These are phyloP conservation scores for Bubo bubo DNA, from an alignment of 2,113 vertebrate species.

Conservation along the genomic window DNA sequence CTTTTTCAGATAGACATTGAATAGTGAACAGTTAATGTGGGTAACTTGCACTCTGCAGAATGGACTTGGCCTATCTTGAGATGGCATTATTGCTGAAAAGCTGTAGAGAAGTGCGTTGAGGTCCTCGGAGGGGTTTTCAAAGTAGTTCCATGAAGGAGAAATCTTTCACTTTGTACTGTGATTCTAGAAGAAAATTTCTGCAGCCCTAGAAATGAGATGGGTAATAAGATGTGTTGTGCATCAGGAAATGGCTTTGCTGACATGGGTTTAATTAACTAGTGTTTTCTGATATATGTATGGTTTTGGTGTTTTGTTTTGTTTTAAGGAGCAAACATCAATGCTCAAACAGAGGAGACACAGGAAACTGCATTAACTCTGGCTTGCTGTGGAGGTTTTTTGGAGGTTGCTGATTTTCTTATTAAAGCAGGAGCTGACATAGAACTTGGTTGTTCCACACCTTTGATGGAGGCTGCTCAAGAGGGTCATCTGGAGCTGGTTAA, in stretches of 20 bases:
- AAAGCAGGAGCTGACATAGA: constrained; percentile 98
- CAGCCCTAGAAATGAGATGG: neutral
- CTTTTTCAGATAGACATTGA: accelerated
- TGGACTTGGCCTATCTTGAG: neutral
- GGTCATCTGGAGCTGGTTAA: constrained; percentile 98
- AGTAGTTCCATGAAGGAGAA: neutral
- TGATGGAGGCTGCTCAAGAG: constrained; percentile 99
- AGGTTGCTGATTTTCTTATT: constrained; percentile 97
- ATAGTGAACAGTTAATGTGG: accelerated
- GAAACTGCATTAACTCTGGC: constrained; percentile 96
- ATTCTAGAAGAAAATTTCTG: neutral
- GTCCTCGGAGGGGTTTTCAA: neutral
- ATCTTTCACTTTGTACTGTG: accelerated
- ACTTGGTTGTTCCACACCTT: constrained; percentile 94
- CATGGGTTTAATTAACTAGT: neutral
- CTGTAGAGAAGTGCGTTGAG: neutral
- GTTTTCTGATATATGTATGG: neutral
- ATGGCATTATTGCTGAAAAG: neutral
- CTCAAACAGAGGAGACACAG: constrained; percentile 98
- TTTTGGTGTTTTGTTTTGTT: neutral
- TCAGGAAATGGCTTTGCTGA: neutral
- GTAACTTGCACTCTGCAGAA: accelerated
- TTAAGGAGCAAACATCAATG: constrained; percentile 97
- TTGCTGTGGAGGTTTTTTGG: constrained; percentile 96
- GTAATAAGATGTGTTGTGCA: neutral